Evolutionary conservation across 30 jellyfish, hydroid and myxozoan species (phyloP), one percentile per base, ranked within the genome.

Genomic region (Mastigias papua): DNA sequence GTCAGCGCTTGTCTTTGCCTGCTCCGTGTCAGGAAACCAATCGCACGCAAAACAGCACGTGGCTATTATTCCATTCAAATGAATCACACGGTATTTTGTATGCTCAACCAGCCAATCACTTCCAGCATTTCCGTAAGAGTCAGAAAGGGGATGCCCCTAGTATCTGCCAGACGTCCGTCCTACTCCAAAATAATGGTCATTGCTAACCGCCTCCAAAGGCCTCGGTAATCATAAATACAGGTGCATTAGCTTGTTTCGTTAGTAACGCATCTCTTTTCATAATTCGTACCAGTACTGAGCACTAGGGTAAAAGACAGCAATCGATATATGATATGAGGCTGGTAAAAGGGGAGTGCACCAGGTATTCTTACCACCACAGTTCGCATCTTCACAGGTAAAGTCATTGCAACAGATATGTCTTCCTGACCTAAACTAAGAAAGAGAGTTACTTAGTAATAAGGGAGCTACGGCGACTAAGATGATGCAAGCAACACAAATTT

Each of bases 11-110:
- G 85, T 85, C 94, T 73, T 85, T 58, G 88, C 94, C 58, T 61
- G 79, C 94, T 72, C 82, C 63, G 94, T 61, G 80, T 85, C 94
- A 85, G 94, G 94, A 85, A 85, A 85, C 94, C 82, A 35, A 73
- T 57, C 88, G 94, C 94, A 72, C 94, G 88, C 81, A 85, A 73
- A 85, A 85, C 94, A 85, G 94, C 89, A 85, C 94, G 94, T 85
- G 94, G 82, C 85, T 85, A 73, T 85, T 85, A 85, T 85, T 72
- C 88, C 94, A 85, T 85, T 85, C 94, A 85, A 85, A 72, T 67
- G 86, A 72, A 69, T 73, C 82, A 62, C 88, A 85, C 94, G 94
- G 85, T 79, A 85, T 73, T 85, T 82, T 64, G 57, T 54, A 17
- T 27, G 68, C 78, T 48, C 76, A 72, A 73, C 63, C 83, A 73